These are phyloP conservation scores for Valencia hispanica DNA, from an alignment of 2,797 vertebrate species.

Conservation along the genomic window DNA sequence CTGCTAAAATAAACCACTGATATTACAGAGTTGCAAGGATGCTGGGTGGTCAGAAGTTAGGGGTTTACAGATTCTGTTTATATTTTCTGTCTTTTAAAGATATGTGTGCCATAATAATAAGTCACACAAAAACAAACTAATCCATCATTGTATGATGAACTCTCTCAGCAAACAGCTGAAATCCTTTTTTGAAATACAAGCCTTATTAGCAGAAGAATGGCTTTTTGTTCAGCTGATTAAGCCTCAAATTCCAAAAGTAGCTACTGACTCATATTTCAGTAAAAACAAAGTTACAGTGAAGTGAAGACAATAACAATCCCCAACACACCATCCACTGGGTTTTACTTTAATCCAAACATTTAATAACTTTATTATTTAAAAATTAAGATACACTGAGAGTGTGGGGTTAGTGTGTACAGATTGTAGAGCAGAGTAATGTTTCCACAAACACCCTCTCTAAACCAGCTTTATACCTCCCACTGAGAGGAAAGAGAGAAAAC, in stretches of 20 bases:
- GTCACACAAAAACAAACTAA: constrained; percentile 25
- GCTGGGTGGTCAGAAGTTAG: not conserved
- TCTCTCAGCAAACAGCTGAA: constrained; percentile 14
- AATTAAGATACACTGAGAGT: constrained; percentile 6
- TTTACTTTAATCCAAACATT: constrained; percentile 21
- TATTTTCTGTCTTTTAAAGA: not conserved
- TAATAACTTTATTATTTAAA: constrained; percentile 19
- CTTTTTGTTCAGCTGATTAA: not conserved
- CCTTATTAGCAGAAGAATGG: constrained; percentile 23
- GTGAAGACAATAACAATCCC: constrained; percentile 1
- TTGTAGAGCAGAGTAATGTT: constrained; percentile 5
- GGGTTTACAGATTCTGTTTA: not conserved
- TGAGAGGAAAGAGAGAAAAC: constrained; percentile 9
- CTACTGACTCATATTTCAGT: not conserved
- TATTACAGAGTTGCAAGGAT: not conserved
- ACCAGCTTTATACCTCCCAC: constrained; percentile 23
- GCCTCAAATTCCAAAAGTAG: not conserved
- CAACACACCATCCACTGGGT: constrained; percentile 3
- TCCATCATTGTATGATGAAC: constrained; percentile 35
- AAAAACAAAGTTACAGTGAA: constrained; percentile 14
- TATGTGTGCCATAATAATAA: constrained; percentile 4
- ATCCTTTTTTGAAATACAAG: constrained; percentile 35
- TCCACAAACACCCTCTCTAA: constrained; percentile 10
- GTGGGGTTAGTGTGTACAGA: not conserved
- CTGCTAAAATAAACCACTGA: not conserved